phyloP scores from a whole-genome alignment of 1,140 invertebrate species.

The Zaprionus ghesquierei region DNA sequence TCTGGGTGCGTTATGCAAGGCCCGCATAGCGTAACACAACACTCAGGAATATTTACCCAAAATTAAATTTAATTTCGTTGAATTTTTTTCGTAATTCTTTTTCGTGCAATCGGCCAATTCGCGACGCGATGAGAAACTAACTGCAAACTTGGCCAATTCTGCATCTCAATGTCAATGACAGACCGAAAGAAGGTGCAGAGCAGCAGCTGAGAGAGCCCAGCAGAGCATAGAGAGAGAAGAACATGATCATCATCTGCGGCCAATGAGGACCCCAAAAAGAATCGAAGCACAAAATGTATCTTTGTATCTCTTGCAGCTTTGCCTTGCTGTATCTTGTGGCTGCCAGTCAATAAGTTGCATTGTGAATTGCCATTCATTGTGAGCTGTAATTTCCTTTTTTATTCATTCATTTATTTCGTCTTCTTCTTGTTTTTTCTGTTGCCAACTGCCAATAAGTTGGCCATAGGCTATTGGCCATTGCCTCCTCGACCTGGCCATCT shows the following conservation, averaged over 20 bases:
- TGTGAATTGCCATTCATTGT: constrained; percentile 46
- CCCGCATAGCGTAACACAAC: background rate
- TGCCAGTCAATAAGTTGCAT: constrained; percentile 70
- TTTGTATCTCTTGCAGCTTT: constrained; percentile 15
- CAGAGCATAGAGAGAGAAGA: background rate
- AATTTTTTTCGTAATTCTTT: constrained; percentile 9
- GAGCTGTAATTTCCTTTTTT: constrained; percentile 40
- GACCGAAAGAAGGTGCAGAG: constrained; percentile 22
- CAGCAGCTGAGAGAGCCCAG: background rate
- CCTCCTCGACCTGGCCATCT: constrained; percentile 52
- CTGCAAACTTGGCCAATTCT: constrained; percentile 49
- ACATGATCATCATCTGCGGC: constrained; percentile 45
- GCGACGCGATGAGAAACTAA: constrained; percentile 71
- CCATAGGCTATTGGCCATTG: constrained; percentile 50
- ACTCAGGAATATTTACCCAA: constrained; percentile 52
- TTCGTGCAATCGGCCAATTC: constrained; percentile 30
- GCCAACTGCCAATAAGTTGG: constrained; percentile 67
- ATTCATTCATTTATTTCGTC: constrained; percentile 9
- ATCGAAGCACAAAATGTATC: no score
- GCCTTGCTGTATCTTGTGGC: constrained; percentile 35
- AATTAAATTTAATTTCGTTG: constrained; percentile 8
- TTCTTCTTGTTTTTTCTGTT: constrained; percentile 17
- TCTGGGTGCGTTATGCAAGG: background rate
- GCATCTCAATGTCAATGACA: constrained; percentile 75
- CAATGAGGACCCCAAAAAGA: constrained; percentile 6